Evolutionary conservation across 2,888 invertebrate genomes (phyloP), one percentile per base, ranked within the genome.

Genomic region (Gisinianus flammeolus): DNA sequence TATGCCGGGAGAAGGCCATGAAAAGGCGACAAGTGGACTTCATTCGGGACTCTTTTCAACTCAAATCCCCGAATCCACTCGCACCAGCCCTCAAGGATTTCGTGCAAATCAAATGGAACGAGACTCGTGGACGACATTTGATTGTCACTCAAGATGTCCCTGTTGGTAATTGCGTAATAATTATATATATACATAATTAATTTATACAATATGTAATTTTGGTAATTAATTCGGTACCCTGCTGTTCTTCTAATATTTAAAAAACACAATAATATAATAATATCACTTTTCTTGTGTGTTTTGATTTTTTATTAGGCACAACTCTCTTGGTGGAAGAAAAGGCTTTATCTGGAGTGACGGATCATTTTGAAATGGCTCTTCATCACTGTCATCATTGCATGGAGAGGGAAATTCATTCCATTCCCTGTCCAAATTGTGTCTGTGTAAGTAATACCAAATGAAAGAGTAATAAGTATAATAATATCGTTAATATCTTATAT

Each of bases 121-220:
- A 70, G 10, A 71, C 74, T 0, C 80, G 81, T 70, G 83, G 83
- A 19, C 56, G 83, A 24, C 78, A 81, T 54, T 70, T 83, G 10
- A 72, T 79, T 22, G 79, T 81, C 1, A 81, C 79, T 0, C 73
- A 81, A 52, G 83, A 83, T 77, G 80, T 83, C 78, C 81, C 81
- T 1, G 79, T 80, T 58, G 82, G 82, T 82, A 66, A 64, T 64
- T 64, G 62, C 5, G 24, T 56, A n/a, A 12, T 72, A n/a, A 56
- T 6, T 22, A 31, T 67, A 33, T 73, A 44, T 52, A 52, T 54
- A 56, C 64, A 19, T 54, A 19, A 64, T 33, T 22, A 2, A 26
- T 54, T 10, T 31, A 28, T 24, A 19, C 24, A 28, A 12, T 30
- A 10, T 10, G 16, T 26, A 12, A 22, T 66, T 26, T 30, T 66